Base-by-base conservation (phyloP, 2,888 invertebrate genomes). In the Tachystola acroxantha region DNA sequence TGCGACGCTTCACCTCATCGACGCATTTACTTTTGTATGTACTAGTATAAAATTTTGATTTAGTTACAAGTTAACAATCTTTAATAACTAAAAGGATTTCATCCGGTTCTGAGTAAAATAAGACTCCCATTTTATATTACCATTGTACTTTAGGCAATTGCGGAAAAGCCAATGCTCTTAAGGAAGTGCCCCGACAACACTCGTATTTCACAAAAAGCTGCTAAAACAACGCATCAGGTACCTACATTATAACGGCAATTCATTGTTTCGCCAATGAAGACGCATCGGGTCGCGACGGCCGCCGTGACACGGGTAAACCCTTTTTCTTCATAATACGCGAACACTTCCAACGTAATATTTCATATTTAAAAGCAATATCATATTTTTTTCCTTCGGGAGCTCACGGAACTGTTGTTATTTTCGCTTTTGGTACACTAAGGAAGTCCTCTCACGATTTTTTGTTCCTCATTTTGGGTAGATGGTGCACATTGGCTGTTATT, bases 311-410 rank as follows among this genome's bases (percentile, higher is more conserved):
- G 71, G 72, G 74, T 74, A 46, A 64, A 73, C 78, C 79, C 78
- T 79, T 79, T 74, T 73, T 78, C 78, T 78, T 79, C 77, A 76
- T 80, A 76, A 67, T 56, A 62, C 52, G 41, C 47, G 63, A 65
- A 67, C 75, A 71, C 69, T 69, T 71, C 64, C 57, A 57, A 47
- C 53, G 65, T 73, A 70, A 73, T 76, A 78, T 79, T 76, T 84
- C 79, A 80, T 74, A 76, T 80, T 82, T 81, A 80, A 80, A 79
- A 75, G 75, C 72, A 72, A 76, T 79, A 79, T 76, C 72, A 65
- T 78, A 77, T 77, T 72, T 69, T n/a, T 77, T 70, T 61, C 63
- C 64, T 69, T 60, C 47, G 59, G 57, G 45, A 46, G 43, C 16
- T 16, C 16, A 16, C 48, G 48, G 34, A 41, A 42, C 41, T 37